Conservation (phyloP, 2,888 invertebrate genomes). For the Hoplodrina ambigua region DNA sequence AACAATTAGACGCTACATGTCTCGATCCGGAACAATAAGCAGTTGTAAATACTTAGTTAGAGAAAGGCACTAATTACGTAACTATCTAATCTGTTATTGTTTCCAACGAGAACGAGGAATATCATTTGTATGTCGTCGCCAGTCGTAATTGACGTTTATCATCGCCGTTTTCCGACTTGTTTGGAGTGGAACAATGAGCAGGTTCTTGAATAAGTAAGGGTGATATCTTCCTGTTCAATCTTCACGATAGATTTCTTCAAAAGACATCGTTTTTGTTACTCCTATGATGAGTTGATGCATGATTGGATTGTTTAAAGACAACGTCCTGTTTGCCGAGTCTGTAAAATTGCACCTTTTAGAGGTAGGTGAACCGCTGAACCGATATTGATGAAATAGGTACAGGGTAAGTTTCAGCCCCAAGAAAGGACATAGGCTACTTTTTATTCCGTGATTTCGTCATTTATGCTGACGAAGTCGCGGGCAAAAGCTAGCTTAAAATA, state of each 20-base stretch:
- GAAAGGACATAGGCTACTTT: too few relatives aligned
- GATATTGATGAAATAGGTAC: too few relatives aligned
- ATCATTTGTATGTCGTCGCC: constrained; percentile 55
- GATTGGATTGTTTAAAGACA: background rate
- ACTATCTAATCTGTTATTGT: constrained; percentile 56
- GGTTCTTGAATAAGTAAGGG: constrained; percentile 11
- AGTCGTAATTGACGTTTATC: constrained; percentile 52
- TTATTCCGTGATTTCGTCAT: too few relatives aligned
- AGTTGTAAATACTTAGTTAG: constrained; percentile 29
- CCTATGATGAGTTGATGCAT: background rate
- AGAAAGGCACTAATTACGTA: constrained; percentile 55
- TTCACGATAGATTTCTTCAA: constrained; percentile 9
- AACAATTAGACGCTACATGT: constrained; percentile 33
- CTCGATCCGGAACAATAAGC: constrained; percentile 47
- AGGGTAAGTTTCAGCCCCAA: too few relatives aligned
- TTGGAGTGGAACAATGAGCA: constrained; percentile 24
- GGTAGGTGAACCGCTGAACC: too few relatives aligned
- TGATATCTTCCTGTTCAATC: constrained; percentile 32
- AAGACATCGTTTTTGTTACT: constrained; percentile 22
- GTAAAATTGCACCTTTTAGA: too few relatives aligned
- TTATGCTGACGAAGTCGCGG: too few relatives aligned
- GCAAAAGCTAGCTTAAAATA: too few relatives aligned
- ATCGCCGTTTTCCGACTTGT: constrained; percentile 32
- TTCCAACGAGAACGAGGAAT: constrained; percentile 46
- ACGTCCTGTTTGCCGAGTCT: too few relatives aligned